These are phyloP conservation scores for Cerceris rybyensis DNA, from an alignment of 2,888 invertebrate genomes.

Conservation along the genomic window DNA sequence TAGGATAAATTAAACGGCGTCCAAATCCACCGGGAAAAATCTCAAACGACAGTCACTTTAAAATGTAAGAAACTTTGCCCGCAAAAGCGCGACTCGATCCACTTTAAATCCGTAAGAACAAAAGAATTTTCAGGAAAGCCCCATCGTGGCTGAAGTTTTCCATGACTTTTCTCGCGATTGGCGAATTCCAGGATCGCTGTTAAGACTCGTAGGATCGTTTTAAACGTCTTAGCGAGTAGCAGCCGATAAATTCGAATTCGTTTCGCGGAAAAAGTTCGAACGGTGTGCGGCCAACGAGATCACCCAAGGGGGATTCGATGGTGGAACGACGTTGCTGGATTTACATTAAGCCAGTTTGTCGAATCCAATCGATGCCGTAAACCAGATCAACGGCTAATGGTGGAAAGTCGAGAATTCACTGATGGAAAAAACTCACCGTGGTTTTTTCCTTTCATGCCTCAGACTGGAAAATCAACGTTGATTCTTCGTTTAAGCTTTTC, in stretches of 20 bases:
- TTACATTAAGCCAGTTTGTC: slow-evolving; percentile 50
- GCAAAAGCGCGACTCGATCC: not conserved
- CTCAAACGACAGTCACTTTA: too few species aligned
- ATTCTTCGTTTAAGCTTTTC: too few species aligned
- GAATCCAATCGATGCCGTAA: slow-evolving; percentile 34
- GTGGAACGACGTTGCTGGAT: slow-evolving; percentile 23
- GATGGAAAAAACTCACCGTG: slow-evolving; percentile 19
- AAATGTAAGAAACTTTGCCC: not conserved
- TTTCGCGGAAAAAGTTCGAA: slow-evolving; percentile 12
- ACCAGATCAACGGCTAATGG: slow-evolving; percentile 34
- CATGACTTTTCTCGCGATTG: not conserved
- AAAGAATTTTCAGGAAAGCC: not conserved
- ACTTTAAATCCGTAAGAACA: not conserved
- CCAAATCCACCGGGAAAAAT: too few species aligned
- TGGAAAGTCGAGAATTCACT: slow-evolving; percentile 27
- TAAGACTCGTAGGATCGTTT: not conserved
- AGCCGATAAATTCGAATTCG: slow-evolving; percentile 41
- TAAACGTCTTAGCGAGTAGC: not conserved
- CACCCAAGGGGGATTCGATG: slow-evolving; percentile 32
- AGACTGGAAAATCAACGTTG: too few species aligned
- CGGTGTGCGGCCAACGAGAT: slow-evolving; percentile 32
- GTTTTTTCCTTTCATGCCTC: not conserved
- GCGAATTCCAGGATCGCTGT: not conserved
- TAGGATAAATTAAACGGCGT: too few species aligned
- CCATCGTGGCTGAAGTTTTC: not conserved